phyloP scores from a whole-genome alignment of 2,888 invertebrate species.

The Eristalinus sepulchralis region DNA sequence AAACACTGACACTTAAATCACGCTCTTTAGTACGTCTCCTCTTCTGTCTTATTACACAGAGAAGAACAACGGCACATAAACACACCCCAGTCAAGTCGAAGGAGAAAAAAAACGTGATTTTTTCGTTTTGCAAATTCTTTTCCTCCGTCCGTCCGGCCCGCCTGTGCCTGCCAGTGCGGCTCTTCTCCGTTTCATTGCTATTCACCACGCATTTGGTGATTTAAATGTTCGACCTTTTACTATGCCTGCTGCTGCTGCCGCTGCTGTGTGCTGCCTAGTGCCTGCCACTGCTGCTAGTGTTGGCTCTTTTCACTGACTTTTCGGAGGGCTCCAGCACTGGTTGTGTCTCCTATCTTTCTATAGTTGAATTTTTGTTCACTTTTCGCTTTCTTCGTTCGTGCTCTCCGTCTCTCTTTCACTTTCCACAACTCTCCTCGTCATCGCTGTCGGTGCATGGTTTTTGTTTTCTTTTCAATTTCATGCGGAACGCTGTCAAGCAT shows the following conservation, averaged over 20 bases:
- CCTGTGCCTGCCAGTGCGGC: not conserved
- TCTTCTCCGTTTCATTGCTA: slow-evolving; percentile 61
- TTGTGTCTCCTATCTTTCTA: not conserved
- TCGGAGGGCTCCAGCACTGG: not conserved
- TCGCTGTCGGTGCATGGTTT: slow-evolving; percentile 3
- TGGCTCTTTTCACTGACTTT: slow-evolving; percentile 29
- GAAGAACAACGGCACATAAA: not conserved
- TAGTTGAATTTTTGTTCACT: slow-evolving; percentile 49
- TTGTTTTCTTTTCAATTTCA: slow-evolving; percentile 19
- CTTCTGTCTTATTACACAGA: slow-evolving; percentile 62
- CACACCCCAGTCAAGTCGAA: not conserved
- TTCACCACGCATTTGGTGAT: slow-evolving; percentile 71
- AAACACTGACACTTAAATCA: slow-evolving; percentile 70
- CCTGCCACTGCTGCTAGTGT: not conserved
- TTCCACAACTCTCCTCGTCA: slow-evolving; percentile 17
- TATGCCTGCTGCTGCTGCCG: slow-evolving; percentile 17
- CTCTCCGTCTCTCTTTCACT: not conserved
- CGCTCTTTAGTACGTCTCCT: slow-evolving; percentile 63
- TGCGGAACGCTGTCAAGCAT: slow-evolving; percentile 53
- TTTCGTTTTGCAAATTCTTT: slow-evolving; percentile 19
- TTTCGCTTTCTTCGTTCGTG: slow-evolving; percentile 44
- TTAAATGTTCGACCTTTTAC: slow-evolving; percentile 70
- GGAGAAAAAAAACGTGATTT: slow-evolving; percentile 4
- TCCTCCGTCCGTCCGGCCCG: not conserved
- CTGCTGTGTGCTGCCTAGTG: not conserved